Evolutionary conservation across 2,797 vertebrate genomes (phyloP).

Genomic region (Sebastes itinus): DNA sequence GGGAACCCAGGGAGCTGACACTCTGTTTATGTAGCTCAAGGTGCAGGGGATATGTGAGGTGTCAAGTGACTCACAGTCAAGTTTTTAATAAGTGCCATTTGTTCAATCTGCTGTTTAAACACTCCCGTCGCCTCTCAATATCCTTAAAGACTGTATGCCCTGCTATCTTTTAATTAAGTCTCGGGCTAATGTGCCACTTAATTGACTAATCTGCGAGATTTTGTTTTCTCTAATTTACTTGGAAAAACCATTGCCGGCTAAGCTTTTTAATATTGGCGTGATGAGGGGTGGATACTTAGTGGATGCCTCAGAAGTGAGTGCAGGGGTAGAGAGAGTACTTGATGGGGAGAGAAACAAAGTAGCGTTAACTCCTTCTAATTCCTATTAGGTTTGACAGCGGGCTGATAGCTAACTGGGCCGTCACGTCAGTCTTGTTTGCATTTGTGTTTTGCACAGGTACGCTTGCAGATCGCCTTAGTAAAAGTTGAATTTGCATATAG

Average conservation of each 20-base stretch:
- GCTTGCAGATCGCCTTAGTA: slow-evolving; percentile 6
- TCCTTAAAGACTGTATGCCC: slow-evolving; percentile 82
- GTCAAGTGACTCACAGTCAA: slow-evolving; percentile 86
- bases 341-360: slow-evolving; percentile 68
- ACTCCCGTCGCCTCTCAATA: slow-evolving; percentile 75
- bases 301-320: slow-evolving; percentile 69
- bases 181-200: slow-evolving; percentile 87
- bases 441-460: slow-evolving; percentile 37
- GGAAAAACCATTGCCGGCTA: slow-evolving; percentile 80
- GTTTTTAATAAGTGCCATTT: slow-evolving; percentile 88
- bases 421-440: slow-evolving; percentile 31
- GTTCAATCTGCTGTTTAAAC: slow-evolving; percentile 88
- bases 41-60: slow-evolving; percentile 80
- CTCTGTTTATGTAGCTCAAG: slow-evolving; percentile 85
- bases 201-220: slow-evolving; percentile 88
- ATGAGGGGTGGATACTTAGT: slow-evolving; percentile 72
- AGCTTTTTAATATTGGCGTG: slow-evolving; percentile 81
- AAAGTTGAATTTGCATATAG: slow-evolving; percentile 36
- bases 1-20: slow-evolving; percentile 78
- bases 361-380: slow-evolving; percentile 67
- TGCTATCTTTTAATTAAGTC: slow-evolving; percentile 89
- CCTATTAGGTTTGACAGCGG: slow-evolving; percentile 58
- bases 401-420: slow-evolving; percentile 61
- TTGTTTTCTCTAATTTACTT: slow-evolving; percentile 89
- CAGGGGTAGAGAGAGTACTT: slow-evolving; percentile 57